Evolutionary conservation across 2,797 vertebrate genomes (phyloP).

Genomic region (Moxostoma hubbsi): DNA sequence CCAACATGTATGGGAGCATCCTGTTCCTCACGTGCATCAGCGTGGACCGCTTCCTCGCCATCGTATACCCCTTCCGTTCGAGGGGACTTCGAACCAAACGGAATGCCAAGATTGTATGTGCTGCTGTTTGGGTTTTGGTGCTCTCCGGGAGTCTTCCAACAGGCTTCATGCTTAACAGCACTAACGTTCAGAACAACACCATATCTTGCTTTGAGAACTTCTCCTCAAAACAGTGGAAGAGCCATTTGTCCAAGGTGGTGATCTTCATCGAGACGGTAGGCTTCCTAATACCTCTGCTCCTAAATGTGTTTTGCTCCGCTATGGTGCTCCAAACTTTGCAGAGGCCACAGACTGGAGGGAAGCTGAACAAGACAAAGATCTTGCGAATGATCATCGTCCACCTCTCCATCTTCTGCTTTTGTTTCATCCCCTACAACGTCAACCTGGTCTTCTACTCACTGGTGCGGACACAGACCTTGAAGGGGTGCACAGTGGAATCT

Average conservation of each 20-base stretch:
- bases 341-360: conserved; percentile 84
- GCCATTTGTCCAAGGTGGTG: conserved; percentile 92
- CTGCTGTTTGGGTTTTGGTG: conserved; percentile 89
- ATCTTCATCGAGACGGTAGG: conserved; percentile 97
- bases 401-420: conserved; percentile 93
- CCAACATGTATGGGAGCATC: conserved; percentile 98
- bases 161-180: conserved; percentile 81
- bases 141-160: conserved; percentile 90
- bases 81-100: conserved; percentile 87
- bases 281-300: conserved; percentile 91
- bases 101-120: conserved; percentile 89
- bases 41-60: conserved; percentile 94
- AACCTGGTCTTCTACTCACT: conserved; percentile 94
- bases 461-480: conserved; percentile 88
- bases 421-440: conserved; percentile 95
- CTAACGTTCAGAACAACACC: conserved; percentile 44
- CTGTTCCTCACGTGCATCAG: conserved; percentile 97
- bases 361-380: conserved; percentile 92
- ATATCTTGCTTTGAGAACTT: conserved; percentile 95
- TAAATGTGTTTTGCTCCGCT: conserved; percentile 91
- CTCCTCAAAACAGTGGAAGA: conserved; percentile 89
- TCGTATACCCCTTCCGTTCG: conserved; percentile 92
- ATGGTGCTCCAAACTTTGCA: conserved; percentile 91
- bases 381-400: conserved; percentile 95
- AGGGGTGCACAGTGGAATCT: conserved; percentile 83